Evolutionary conservation across 2,797 vertebrate genomes (phyloP), one percentile per base, ranked within the genome.

Genomic region (Cirrhinus molitorella): DNA sequence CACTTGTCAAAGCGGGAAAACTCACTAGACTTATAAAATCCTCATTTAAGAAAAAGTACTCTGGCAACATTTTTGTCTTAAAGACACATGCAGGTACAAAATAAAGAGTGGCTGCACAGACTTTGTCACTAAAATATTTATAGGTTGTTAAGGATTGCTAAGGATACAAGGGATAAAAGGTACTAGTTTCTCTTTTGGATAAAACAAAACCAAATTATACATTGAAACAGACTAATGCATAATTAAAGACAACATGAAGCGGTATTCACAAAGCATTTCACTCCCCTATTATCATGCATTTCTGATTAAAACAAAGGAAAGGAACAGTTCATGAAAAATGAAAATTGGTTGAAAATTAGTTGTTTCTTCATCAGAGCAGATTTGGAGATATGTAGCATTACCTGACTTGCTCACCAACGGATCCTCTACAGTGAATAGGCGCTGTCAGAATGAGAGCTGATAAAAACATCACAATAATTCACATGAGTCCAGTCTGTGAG

Each of bases 21-120:
- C 28, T 76, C 72, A 76, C 53, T 57, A 40, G 51, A 77, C 59
- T 78, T 16, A 21, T 63, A 31, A 78, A 65, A 49, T 49, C 12
- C 17, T n/a, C 0, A 65, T 78, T 47, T 65, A 47, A n/a, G n/a
- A n/a, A 31, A 63, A 78, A 65, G 43, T 31, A 28, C 75, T 63
- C 17, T 12, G 8, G 51, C 70, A 72, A 51, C 16, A 31, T 72
- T 3, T 31, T 51, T 51, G 25, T 21, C 16, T 49, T n/a, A n/a
- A n/a, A n/a, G n/a, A n/a, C n/a, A n/a, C n/a, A n/a, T n/a, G n/a
- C n/a, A n/a, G n/a, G n/a, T n/a, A n/a, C n/a, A 43, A 14, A 70
- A 4, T 17, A 72, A 70, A 45, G 25, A 51, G 17, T 7, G 47
- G 25, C 34, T 51, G 17, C 25, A 49, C 9, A 61, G 25, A 31